Base-by-base conservation (phyloP, 2,113 vertebrate species). In the Suncus etruscus region DNA sequence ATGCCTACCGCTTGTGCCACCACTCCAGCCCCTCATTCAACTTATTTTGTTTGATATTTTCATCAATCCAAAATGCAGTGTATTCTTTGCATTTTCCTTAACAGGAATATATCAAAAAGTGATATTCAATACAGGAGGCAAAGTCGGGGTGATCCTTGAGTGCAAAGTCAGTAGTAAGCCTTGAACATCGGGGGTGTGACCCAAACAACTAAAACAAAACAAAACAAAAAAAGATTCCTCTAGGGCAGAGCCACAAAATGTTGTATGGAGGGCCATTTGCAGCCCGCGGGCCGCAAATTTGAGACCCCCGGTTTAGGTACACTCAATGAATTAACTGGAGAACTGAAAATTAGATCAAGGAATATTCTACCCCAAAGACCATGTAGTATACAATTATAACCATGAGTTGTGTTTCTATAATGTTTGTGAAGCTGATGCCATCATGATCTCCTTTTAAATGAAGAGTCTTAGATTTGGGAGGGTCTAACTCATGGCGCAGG, bases 61-160 rank as follows among this genome's bases (percentile, higher is more conserved):
- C 58, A 61, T 29, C 65, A 66, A 29, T 29, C 65, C 32, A 66
- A 47, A 63, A 12, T n/a, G 18, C 16, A 78, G 10, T 14, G 20
- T 50, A 65, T 83, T 72, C 68, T 24, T 82, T 90, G 31, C 24
- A 69, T 86, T 81, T 69, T 81, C 65, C 9, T 90, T 58, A 50
- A 12, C 29, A 86, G 32, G 15, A 61, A 73, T 29, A 48, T 75
- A 18, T 27, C 24, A 31, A 11, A 29, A 25, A 47, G 68, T 50
- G 7, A 58, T 48, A 7, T 68, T 81, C 58, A 90, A 47, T 73
- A 45, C n/a, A n/a, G n/a, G n/a, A n/a, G n/a, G n/a, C n/a, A n/a
- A n/a, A n/a, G n/a, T n/a, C n/a, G n/a, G n/a, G n/a, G n/a, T n/a
- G n/a, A n/a, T n/a, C n/a, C n/a, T n/a, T n/a, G n/a, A n/a, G n/a